Evolutionary conservation across 2,113 vertebrate genomes (phyloP).

Genomic region (Vimba vimba): DNA sequence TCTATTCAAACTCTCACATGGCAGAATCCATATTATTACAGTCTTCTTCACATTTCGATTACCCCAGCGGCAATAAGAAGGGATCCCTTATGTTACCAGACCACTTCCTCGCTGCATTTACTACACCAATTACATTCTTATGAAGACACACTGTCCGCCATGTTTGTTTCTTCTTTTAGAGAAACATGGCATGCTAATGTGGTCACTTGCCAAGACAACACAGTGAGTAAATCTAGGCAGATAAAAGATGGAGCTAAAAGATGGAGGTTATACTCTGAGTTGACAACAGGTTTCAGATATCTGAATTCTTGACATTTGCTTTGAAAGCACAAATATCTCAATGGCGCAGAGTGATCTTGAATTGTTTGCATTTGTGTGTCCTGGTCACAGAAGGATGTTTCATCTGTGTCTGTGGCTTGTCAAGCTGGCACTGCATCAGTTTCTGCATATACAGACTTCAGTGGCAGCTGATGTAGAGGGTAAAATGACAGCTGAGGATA

Average conservation of each 20-base stretch:
- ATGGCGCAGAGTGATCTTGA: slow-evolving; percentile 22
- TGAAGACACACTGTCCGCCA: slow-evolving; percentile 19
- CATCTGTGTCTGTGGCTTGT: slow-evolving; percentile 22
- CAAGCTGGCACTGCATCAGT: slow-evolving; percentile 33
- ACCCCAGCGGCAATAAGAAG: slow-evolving; percentile 8
- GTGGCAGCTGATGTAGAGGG: slow-evolving; percentile 25
- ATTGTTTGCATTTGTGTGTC: slow-evolving; percentile 22
- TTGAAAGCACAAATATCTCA: slow-evolving; percentile 28
- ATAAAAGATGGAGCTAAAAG: background rate
- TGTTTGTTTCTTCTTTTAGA: slow-evolving; percentile 9
- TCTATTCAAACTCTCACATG: slow-evolving; percentile 41
- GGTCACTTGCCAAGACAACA: background rate
- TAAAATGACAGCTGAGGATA: slow-evolving; percentile 37
- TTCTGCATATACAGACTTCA: slow-evolving; percentile 14
- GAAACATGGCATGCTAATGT: background rate
- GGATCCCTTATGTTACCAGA: background rate
- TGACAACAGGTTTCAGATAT: slow-evolving; percentile 5
- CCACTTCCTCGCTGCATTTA: slow-evolving; percentile 11
- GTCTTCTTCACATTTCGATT: slow-evolving; percentile 27
- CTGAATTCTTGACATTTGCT: slow-evolving; percentile 14
- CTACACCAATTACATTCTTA: slow-evolving; percentile 49
- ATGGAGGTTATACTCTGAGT: background rate
- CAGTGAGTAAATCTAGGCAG: background rate
- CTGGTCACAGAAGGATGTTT: slow-evolving; percentile 32
- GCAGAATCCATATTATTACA: slow-evolving; percentile 46